A percentile compares a stretch with the other conserved stretches of the same genome.
Conservation (phyloP, 2,113 vertebrate species). For the Cyprinodon variegatus region DNA sequence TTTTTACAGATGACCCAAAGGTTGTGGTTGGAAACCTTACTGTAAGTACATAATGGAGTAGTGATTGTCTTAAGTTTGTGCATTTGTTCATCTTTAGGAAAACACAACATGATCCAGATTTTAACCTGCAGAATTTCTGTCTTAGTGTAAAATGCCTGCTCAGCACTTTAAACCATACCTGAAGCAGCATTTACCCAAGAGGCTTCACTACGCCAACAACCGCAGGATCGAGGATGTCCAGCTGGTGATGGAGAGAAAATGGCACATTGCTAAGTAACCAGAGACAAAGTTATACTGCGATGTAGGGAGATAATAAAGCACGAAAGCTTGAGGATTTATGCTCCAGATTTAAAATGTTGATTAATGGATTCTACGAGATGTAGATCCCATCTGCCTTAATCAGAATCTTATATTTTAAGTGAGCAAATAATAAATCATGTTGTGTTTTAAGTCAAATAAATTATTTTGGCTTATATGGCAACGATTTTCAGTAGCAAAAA, state of each 20-base stretch:
- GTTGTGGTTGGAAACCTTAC: conserved; percentile 93
- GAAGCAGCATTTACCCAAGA: conserved; percentile 95
- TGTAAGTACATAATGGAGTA: conserved; percentile 78
- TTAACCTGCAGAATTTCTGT: conserved; percentile 1
- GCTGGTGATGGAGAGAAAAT: conserved; percentile 92
- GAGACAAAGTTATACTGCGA: neutral
- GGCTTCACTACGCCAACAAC: conserved; percentile 95
- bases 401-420: neutral
- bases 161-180: conserved; percentile 97
- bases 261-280: conserved; percentile 91
- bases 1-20: conserved; percentile 89
- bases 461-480: neutral
- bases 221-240: conserved; percentile 96
- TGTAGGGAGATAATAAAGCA: neutral
- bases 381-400: no score
- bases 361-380: neutral
- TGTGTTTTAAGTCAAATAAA: neutral
- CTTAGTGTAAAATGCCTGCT: conserved; percentile 91
- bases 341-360: neutral
- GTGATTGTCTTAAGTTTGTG: no score
- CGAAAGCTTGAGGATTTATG: neutral
- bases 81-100: no score
- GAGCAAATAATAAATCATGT: neutral
- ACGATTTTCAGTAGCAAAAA: neutral
- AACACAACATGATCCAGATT: neutral